Evolutionary conservation across 2,888 invertebrate genomes (phyloP), one percentile per base, ranked within the genome.

Genomic region (Phengaris alcon): DNA sequence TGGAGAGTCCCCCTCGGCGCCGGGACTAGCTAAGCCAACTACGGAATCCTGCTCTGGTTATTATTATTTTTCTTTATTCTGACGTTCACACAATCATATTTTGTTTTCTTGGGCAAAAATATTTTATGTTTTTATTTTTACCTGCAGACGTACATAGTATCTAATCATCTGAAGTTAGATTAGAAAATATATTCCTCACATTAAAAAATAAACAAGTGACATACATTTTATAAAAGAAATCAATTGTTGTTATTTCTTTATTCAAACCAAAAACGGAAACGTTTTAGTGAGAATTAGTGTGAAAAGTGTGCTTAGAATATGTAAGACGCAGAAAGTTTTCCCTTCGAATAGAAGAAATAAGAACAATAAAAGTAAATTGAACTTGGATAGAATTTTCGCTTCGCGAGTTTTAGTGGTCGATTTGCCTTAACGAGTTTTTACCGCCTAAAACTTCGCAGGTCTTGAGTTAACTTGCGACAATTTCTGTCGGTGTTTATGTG

Each of bases 351-450:
- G 86, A 88, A 90, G 87, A 86, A 87, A 86, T 86, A 89, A 87
- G 86, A 90, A 91, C 91, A 92, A 90, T 91, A 91, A 92, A 92
- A 91, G 90, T 90, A 91, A 92, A 92, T 92, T 91, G 91, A 92
- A 92, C 86, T 90, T 87, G 88, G 90, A 92, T 92, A 91, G 91
- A 92, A 92, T 91, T 91, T 90, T 90, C 91, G 90, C 92, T 91
- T 91, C 89, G 88, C 87, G 88, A 90, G 90, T 91, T 92, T 92
- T 91, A 91, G 91, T 90, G 89, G 90, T 84, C 91, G 90, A 91
- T 91, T 92, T 90, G 86, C 85, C 87, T 90, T 90, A 91, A 92
- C 91, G 90, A 92, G 91, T 92, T 92, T 91, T 91, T 92, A 91
- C 91, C 88, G 89, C 87, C 89, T 89, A 86, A 87, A 91, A 92